Evolutionary conservation across 1,140 invertebrate species (phyloP), one percentile per base, ranked within the genome.

Genomic region (Galleria mellonella): DNA sequence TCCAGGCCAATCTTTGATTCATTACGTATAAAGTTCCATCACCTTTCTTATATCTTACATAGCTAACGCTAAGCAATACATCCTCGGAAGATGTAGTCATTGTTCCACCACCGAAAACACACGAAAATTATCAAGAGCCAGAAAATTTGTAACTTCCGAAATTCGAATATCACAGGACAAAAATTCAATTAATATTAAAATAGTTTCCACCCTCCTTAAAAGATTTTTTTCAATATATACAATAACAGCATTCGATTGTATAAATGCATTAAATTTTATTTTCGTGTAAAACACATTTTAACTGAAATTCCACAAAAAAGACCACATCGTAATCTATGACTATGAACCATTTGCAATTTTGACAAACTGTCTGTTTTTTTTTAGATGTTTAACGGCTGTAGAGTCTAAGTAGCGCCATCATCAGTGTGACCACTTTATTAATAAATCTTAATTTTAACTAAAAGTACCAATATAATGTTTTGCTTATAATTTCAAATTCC

Each of bases 1-100:
- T 98, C 96, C 97, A 99, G 29, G 94, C 97, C 55, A 99, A 87
- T 60, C 97, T 89, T 86, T 97, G 94, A 54, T 95, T 95, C 96
- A 98, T 98, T 28, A 99, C 89, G 83, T 98, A 99, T 14, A 99
- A 87, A 4, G 94, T 96, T 5, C 97, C 97, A 88, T 98, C 96
- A 49, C 95, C 94, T 87, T 99, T 99, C 84, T 98, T 98, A 72
- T 95, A 96, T 47, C 95, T 91, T 13, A 99, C 97, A 87, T 97
- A 91, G 45, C 92, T 92, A 49, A 98, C 92, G 89, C 97, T 95
- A 52, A 97, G 88, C 49, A 98, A 86, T 30, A 99, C 96, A 87
- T 99, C 97, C 89, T 99, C 97, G 9, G 92, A 94, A 28, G 92
- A 94, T 35, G 92, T 93, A 57, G 92, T 93, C 92, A 94, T 94